Base-by-base conservation (phyloP, 2,113 vertebrate species). In the Aegypius monachus region DNA sequence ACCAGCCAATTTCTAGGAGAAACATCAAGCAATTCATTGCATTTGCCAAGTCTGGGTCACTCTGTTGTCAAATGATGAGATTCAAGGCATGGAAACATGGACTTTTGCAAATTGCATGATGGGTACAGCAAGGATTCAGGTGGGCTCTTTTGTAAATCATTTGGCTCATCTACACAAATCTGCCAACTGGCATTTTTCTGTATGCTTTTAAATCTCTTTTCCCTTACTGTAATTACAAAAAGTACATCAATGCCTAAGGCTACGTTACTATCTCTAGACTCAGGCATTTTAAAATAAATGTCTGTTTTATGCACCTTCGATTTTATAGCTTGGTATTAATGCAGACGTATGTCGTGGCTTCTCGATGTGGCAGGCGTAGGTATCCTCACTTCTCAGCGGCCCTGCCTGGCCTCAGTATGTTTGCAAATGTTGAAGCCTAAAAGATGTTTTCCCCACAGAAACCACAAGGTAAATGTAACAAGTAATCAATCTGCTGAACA, bases 401-500 rank as follows among this genome's bases (percentile, higher is more conserved):
- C 62, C 96, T 96, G 86, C 89, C 42, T 92, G 93, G 84, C 95
- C 95, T 96, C 53, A 29, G 26, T 7, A 29, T 67, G 42, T 96
- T 95, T 80, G 78, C 83, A 94, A 97, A 93, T 79, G 95, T 95
- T 93, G 95, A 97, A 97, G 96, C 81, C 88, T 95, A 82, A 94
- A 96, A 93, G 82, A 97, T 89, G 95, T 95, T 97, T 98, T 95
- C 93, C 95, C 91, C 91, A 81, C 97, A 98, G 97, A 98, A 98
- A 97, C 97, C 97, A 91, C 97, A 94, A 85, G 93, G 96, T 96
- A 98, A 97, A 96, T 86, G 94, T 94, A 98, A 98, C 90, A 96
- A 98, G 96, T 86, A 96, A 98, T 98, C 97, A 96, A 96, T 98
- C 97, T 97, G 97, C 78, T 9, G 92, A 96, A 94, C 88, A 92